Evolutionary conservation across 1,140 invertebrate genomes (phyloP).

Genomic region (Nephila pilipes): DNA sequence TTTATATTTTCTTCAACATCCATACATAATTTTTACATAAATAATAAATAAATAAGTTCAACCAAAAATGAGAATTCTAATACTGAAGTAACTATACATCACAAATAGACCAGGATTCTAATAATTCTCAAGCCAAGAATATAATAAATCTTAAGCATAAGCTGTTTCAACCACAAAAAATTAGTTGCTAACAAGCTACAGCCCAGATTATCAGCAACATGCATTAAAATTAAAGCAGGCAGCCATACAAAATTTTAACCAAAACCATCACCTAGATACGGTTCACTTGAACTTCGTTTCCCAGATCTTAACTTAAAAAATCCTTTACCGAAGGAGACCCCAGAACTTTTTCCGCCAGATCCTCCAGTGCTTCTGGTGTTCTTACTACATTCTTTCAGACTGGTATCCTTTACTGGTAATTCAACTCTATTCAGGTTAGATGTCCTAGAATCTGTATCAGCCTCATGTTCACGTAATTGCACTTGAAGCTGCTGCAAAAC

Average conservation of each 20-base stretch:
- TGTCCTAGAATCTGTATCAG: not conserved
- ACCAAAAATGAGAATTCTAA: too few species aligned
- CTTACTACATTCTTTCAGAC: slow-evolving; percentile 14
- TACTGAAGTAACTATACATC: too few species aligned
- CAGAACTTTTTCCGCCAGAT: slow-evolving; percentile 77
- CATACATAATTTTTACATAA: too few species aligned
- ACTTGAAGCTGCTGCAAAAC: slow-evolving; percentile 77
- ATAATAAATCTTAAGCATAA: too few species aligned
- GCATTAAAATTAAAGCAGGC: slow-evolving; percentile 49
- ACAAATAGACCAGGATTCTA: too few species aligned
- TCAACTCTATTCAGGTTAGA: not conserved
- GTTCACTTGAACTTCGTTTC: slow-evolving; percentile 91
- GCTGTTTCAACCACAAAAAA: too few species aligned
- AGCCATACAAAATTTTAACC: slow-evolving; percentile 42
- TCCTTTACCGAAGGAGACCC: slow-evolving; percentile 88
- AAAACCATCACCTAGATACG: slow-evolving; percentile 90
- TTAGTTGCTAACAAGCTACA: not conserved
- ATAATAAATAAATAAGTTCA: too few species aligned
- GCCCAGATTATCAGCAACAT: slow-evolving; percentile 17
- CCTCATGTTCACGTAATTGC: slow-evolving; percentile 47
- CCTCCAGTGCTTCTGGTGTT: slow-evolving; percentile 1
- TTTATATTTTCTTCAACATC: too few species aligned
- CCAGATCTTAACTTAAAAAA: slow-evolving; percentile 84
- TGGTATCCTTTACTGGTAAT: not conserved
- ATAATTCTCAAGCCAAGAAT: too few species aligned